Evolutionary conservation across 2,113 vertebrate genomes (phyloP).

Genomic region (Podocnemis expansa): DNA sequence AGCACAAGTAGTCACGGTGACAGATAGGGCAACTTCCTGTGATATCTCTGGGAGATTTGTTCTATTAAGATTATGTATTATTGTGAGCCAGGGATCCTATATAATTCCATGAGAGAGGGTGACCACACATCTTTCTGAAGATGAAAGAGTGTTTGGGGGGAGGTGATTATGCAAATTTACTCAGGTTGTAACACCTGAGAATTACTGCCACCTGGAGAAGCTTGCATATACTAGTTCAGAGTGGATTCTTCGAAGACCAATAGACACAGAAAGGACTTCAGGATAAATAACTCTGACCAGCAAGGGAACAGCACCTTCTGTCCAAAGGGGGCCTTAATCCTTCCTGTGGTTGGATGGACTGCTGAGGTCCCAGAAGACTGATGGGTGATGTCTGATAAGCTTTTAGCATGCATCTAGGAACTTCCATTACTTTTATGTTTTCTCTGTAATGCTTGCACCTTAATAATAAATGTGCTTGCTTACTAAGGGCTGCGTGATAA

Average conservation of each 20-base stretch:
- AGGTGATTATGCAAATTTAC: too few relatives aligned
- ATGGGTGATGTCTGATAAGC: not conserved
- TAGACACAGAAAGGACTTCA: not conserved
- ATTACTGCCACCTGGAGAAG: too few relatives aligned
- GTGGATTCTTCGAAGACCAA: too few relatives aligned
- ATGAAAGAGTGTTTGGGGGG: not conserved
- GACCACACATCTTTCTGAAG: not conserved
- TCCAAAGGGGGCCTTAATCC: not conserved
- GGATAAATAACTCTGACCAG: not conserved
- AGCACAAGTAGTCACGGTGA: accelerated
- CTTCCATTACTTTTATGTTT: not conserved
- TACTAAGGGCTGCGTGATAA: not conserved
- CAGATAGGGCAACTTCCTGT: not conserved
- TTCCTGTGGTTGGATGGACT: not conserved
- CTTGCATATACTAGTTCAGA: too few relatives aligned
- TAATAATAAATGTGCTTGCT: not conserved
- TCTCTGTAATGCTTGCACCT: not conserved
- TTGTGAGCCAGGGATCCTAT: not conserved
- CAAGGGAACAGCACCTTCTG: not conserved
- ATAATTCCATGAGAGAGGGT: not conserved
- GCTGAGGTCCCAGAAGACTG: not conserved
- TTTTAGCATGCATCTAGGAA: not conserved
- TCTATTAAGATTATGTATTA: not conserved
- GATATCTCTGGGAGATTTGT: not conserved
- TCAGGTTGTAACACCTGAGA: too few relatives aligned